A percentile compares a stretch with the other conserved stretches of the same genome.
Evolutionary conservation across 2,797 vertebrate genomes (phyloP).

Genomic region (Sylvia borin): DNA sequence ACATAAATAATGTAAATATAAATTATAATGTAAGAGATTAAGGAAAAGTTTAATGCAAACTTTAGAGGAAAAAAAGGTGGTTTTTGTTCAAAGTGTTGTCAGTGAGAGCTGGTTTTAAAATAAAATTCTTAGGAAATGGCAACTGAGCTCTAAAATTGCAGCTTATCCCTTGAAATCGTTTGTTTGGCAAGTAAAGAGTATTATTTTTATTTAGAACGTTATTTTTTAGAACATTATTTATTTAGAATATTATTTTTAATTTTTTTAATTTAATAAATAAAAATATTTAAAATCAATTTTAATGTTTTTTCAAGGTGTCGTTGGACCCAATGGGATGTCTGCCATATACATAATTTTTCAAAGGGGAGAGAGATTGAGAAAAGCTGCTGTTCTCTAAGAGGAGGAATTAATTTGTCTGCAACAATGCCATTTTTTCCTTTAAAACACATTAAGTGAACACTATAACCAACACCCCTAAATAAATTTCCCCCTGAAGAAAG

Average conservation of each 20-base stretch:
- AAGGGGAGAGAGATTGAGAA: not conserved
- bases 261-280: not conserved
- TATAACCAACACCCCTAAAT: not conserved
- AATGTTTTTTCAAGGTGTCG: not conserved
- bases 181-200: not conserved
- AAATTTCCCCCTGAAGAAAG: not conserved
- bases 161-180: not conserved
- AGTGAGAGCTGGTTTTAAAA: not conserved
- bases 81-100: not conserved
- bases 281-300: not conserved
- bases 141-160: not conserved
- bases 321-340: not conserved
- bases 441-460: not conserved
- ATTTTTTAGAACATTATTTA: not conserved
- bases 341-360: not conserved
- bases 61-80: fast-evolving
- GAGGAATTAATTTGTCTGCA: not conserved
- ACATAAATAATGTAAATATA: not conserved
- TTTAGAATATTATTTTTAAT: not conserved
- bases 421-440: not conserved
- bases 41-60: not conserved
- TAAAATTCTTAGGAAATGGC: not conserved
- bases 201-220: not conserved
- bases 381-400: not conserved
- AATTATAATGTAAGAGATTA: not conserved